Evolutionary conservation across 2,888 invertebrate species (phyloP), one percentile per base, ranked within the genome.

Genomic region (Orchestes rusci): DNA sequence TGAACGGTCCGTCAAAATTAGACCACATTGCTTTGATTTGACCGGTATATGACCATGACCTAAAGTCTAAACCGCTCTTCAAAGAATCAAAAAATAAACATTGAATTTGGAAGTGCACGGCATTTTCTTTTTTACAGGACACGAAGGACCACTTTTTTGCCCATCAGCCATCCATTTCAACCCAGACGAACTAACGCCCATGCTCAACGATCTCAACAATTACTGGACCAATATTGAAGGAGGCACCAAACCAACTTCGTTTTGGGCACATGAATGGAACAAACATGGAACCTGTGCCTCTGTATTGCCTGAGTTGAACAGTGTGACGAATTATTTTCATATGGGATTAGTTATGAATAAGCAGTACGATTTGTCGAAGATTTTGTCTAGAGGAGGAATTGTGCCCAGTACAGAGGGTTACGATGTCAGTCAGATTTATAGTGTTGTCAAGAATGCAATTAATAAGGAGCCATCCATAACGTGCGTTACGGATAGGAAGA

Each of bases 261-360:
- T 88, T 16, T 88, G 87, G 87, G 70, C 77, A 45, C 87, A 89
- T 59, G 89, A 89, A 64, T 89, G 88, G 88, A 63, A 70, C 1
- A 89, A 89, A 58, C 89, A 89, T 62, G 89, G 89, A 2, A 86
- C 87, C 0, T 89, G 89, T 60, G 83, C 87, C 2, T 72, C 76
- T 1, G 53, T 65, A 3, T 51, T 84, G 2, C 69, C 75, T 1
- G 55, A 65, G 3, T 60, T 87, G 0, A 70, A 76, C 53, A 73
- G 73, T 13, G 82, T 86, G 57, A 56, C 71, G 0, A 82, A 82
- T 57, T 88, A 84, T 62, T 88, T 88, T 58, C 62, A 20, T 10
- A 48, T 44, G 39, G 56, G 43, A 13, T 59, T 87, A 2, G 59
- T 69, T 1, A 78, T 80, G 73, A 70, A 77, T 2, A 64, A 74